Conservation (phyloP, 2,888 invertebrate genomes). For the Apamea monoglypha region DNA sequence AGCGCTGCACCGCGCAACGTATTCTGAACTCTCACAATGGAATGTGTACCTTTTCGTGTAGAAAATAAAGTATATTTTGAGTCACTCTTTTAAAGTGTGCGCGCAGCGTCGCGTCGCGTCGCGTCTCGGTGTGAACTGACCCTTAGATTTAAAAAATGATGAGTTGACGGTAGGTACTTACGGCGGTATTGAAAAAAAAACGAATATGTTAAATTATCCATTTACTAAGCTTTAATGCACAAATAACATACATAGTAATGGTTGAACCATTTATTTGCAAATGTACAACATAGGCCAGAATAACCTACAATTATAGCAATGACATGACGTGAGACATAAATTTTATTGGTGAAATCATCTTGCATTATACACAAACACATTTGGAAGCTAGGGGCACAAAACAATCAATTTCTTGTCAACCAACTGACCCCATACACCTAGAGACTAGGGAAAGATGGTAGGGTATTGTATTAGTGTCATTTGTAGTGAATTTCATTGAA, state of each 20-base stretch:
- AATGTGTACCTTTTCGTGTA: too few species aligned
- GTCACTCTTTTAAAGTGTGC: too few species aligned
- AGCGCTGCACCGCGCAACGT: too few species aligned
- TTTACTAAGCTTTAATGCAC: conserved; percentile 89
- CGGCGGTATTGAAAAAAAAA: conserved; percentile 5
- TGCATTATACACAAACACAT: conserved; percentile 19
- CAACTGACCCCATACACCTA: neutral
- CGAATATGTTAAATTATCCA: conserved; percentile 72
- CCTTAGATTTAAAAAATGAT: too few species aligned
- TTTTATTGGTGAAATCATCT: conserved; percentile 12
- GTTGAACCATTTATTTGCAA: conserved; percentile 82
- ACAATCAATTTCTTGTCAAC: conserved; percentile 12
- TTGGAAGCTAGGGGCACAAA: conserved; percentile 9
- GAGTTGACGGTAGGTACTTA: neutral
- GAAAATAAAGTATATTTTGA: too few species aligned
- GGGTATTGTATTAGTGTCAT: conserved; percentile 3
- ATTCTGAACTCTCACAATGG: too few species aligned
- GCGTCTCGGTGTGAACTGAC: too few species aligned
- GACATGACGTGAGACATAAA: conserved; percentile 53
- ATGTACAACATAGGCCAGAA: conserved; percentile 81
- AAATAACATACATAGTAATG: conserved; percentile 83
- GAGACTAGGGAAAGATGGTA: neutral
- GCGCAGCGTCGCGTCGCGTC: too few species aligned
- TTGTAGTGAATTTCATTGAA: neutral
- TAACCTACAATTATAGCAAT: conserved; percentile 60